phyloP scores from a whole-genome alignment of 92 coral and sea anemone species.

The Epizoanthus fatuus region DNA sequence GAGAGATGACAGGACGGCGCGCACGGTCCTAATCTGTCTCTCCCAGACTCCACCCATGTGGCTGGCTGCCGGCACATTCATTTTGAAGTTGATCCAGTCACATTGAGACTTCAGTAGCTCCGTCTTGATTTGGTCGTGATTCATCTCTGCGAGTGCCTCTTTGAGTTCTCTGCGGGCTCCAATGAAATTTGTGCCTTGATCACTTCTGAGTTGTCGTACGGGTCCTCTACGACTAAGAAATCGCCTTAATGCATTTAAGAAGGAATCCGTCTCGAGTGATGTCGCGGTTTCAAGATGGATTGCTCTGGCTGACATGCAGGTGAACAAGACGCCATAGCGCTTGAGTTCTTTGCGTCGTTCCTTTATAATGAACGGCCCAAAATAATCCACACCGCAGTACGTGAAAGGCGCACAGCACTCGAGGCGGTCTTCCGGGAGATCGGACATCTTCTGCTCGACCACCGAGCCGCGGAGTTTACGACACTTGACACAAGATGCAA shows the following conservation, averaged over 20 bases:
- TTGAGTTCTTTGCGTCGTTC: constrained; percentile 70
- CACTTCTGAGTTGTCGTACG: constrained; percentile 23
- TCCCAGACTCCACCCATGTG: constrained; percentile 18
- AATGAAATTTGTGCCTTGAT: constrained; percentile 46
- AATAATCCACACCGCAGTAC: constrained; percentile 58
- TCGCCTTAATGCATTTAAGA: constrained; percentile 59
- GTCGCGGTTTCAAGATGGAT: constrained; percentile 61
- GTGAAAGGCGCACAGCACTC: constrained; percentile 67
- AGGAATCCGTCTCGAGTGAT: constrained; percentile 68
- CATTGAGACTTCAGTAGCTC: constrained; percentile 7
- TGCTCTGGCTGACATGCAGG: constrained; percentile 67
- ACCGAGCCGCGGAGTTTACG: constrained; percentile 54
- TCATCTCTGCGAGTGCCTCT: constrained; percentile 31
- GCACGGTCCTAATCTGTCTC: constrained; percentile 1
- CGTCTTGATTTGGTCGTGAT: not conserved
- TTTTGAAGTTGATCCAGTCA: constrained; percentile 40
- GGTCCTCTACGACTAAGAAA: constrained; percentile 70
- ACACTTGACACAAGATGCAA: constrained; percentile 57
- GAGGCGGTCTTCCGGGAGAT: constrained; percentile 71
- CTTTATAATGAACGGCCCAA: constrained; percentile 62
- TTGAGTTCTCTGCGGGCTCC: constrained; percentile 42
- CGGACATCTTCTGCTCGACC: constrained; percentile 66
- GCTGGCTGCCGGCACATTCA: constrained; percentile 41
- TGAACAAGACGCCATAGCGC: constrained; percentile 73
- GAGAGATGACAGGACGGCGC: constrained; percentile 1